Percentiles rank a stretch among this genome's conserved stretches.
Evolutionary conservation across 2,888 invertebrate genomes (phyloP).

Genomic region (Sesia apiformis): DNA sequence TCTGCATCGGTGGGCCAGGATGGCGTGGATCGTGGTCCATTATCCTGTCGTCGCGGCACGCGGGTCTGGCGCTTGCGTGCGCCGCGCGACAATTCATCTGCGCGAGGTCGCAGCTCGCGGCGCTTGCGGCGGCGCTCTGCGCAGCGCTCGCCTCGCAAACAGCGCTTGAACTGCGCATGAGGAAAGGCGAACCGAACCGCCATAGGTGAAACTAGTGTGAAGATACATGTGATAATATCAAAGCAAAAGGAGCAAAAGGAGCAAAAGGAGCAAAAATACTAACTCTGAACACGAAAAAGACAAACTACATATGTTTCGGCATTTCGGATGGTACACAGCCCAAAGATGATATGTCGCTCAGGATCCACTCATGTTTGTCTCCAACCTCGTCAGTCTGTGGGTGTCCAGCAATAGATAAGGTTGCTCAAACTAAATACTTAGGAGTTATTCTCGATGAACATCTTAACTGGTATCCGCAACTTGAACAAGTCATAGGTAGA

Average conservation of each 20-base stretch:
- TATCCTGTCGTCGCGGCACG: constrained; percentile 54
- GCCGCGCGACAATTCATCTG: constrained; percentile 78
- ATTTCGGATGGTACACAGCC: no score
- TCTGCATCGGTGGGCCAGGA: constrained; percentile 63
- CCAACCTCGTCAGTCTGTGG: no score
- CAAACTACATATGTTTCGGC: no score
- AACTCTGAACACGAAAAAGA: no score
- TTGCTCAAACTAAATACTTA: no score
- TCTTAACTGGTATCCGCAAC: no score
- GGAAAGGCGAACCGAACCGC: constrained; percentile 23
- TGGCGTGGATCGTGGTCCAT: constrained; percentile 75
- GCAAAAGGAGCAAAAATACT: no score
- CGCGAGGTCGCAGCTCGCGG: constrained; percentile 56
- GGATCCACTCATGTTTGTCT: no score
- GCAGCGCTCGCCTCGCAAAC: constrained; percentile 50
- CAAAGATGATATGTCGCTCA: no score
- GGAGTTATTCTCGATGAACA: no score
- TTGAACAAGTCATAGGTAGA: no score
- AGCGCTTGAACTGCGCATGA: constrained; percentile 38
- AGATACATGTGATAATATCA: neutral
- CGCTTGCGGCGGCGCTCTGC: constrained; percentile 54
- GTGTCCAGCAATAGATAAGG: no score
- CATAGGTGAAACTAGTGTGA: neutral
- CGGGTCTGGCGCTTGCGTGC: constrained; percentile 78
- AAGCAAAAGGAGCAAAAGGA: neutral